Conservation (phyloP, 2,113 vertebrate species). For the Mormyrus lacerda region DNA sequence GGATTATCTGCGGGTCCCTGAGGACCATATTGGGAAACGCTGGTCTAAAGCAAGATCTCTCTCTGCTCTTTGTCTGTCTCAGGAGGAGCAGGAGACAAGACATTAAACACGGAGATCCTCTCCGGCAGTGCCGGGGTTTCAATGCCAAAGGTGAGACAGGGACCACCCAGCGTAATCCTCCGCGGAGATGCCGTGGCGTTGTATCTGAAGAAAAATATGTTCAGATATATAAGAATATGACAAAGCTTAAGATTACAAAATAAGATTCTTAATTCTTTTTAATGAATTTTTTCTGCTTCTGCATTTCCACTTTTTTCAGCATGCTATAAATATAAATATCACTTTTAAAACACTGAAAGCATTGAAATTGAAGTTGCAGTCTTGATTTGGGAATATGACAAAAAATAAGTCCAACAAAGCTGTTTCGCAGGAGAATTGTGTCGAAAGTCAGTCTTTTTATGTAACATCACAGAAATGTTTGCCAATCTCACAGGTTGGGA, state of each 20-base stretch:
- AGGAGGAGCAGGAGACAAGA: conserved; percentile 94
- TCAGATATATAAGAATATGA: neutral
- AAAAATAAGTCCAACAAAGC: neutral
- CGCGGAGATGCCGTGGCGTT: neutral
- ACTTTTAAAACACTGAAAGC: neutral
- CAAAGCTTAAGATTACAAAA: neutral
- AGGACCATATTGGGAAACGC: neutral
- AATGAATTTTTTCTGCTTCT: neutral
- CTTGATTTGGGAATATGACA: neutral
- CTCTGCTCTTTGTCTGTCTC: neutral
- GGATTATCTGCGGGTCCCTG: neutral
- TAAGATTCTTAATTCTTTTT: neutral
- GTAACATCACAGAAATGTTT: neutral
- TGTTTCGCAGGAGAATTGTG: neutral
- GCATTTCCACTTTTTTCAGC: neutral
- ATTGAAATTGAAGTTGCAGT: neutral
- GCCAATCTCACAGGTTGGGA: neutral
- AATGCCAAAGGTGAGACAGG: conserved; percentile 65
- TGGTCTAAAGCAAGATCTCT: neutral
- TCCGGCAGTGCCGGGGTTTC: conserved; percentile 88
- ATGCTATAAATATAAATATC: neutral
- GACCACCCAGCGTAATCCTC: neutral
- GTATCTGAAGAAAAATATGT: neutral
- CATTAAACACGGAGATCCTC: conserved; percentile 82
- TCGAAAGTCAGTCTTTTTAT: neutral